Percentiles rank a stretch among this genome's conserved stretches.
These are phyloP conservation scores for Drosophila bocqueti DNA, from an alignment of 1,140 invertebrate genomes.

Conservation along the genomic window DNA sequence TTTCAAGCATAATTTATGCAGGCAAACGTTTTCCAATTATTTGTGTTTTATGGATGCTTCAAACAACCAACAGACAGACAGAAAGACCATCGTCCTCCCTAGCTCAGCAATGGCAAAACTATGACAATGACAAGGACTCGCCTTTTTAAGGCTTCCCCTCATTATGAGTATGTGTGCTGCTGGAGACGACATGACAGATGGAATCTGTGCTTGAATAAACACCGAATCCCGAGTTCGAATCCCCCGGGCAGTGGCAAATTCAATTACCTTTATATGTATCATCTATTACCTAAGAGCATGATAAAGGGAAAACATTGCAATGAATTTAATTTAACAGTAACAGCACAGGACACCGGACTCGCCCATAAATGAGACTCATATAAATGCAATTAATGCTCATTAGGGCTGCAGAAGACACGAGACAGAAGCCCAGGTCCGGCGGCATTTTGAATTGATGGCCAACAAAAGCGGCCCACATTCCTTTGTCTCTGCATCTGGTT, in stretches of 20 bases:
- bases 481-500: conserved; percentile 4
- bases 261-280: conserved; percentile 14
- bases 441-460: conserved; percentile 54
- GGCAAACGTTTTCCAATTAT: conserved; percentile 57
- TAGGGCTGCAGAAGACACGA: conserved; percentile 20
- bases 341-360: not conserved
- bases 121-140: conserved; percentile 2
- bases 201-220: not conserved
- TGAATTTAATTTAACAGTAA: conserved; percentile 30
- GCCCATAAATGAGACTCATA: conserved; percentile 5
- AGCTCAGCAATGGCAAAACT: conserved; percentile 1
- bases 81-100: not conserved
- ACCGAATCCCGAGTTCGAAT: not conserved
- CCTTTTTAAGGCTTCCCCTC: not conserved
- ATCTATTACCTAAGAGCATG: conserved; percentile 10
- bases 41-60: conserved; percentile 38
- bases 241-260: not conserved
- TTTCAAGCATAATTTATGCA: conserved; percentile 58
- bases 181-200: not conserved
- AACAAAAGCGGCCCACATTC: conserved; percentile 22
- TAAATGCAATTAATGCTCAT: conserved; percentile 58
- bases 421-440: conserved; percentile 5
- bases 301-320: conserved; percentile 17
- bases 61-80: not conserved
- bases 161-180: not conserved